phyloP scores from a whole-genome alignment of 2,113 vertebrate genomes.

The Nesogale talazaci region DNA sequence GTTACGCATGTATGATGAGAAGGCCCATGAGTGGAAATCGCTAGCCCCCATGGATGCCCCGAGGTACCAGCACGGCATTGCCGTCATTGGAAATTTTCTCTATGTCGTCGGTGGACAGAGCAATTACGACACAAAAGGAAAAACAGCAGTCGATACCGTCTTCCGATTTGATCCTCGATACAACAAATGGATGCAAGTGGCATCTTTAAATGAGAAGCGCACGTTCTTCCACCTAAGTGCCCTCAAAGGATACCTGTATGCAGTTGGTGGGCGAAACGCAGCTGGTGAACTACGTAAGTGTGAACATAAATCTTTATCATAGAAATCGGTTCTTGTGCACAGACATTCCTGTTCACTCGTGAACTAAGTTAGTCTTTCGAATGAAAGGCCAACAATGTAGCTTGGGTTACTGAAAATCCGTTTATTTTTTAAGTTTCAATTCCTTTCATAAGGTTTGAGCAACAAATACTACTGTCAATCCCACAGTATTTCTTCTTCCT shows the following conservation, averaged over 20 bases:
- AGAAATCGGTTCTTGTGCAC: not conserved
- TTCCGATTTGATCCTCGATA: slow-evolving; percentile 98
- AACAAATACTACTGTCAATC: too few species aligned
- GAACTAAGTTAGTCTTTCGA: slow-evolving; percentile 23
- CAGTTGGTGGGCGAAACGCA: slow-evolving; percentile 96
- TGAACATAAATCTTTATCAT: not conserved
- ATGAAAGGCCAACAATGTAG: not conserved
- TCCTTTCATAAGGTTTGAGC: too few species aligned
- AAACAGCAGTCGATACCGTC: slow-evolving; percentile 98
- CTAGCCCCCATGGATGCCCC: slow-evolving; percentile 98
- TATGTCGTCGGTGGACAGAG: slow-evolving; percentile 99
- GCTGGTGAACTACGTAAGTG: slow-evolving; percentile 96
- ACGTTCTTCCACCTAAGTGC: slow-evolving; percentile 99
- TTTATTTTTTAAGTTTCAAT: too few species aligned
- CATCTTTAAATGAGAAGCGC: slow-evolving; percentile 97
- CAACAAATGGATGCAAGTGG: slow-evolving; percentile 99
- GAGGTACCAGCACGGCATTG: slow-evolving; percentile 98
- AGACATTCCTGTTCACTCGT: slow-evolving; percentile 15
- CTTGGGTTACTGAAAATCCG: not conserved
- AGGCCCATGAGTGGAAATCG: slow-evolving; percentile 95
- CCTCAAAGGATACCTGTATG: slow-evolving; percentile 98
- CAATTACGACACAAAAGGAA: slow-evolving; percentile 99
- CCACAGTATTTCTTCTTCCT: too few species aligned
- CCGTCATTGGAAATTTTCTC: slow-evolving; percentile 98
- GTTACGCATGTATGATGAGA: slow-evolving; percentile 96